Conservation (phyloP, 2,888 invertebrate genomes). For the Caenorhabditis imperialis region DNA sequence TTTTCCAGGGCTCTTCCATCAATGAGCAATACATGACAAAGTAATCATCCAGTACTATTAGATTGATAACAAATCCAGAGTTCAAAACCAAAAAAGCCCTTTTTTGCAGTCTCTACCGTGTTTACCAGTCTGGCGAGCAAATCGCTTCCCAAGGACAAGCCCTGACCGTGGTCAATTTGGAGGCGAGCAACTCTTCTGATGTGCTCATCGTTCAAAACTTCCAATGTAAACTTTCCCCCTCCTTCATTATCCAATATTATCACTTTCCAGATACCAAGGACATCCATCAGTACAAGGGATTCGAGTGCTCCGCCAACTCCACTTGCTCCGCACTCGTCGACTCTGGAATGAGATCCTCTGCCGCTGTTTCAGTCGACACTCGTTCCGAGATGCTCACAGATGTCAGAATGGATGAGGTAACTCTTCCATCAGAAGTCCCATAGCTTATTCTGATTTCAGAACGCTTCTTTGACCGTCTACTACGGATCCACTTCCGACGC, state of each 20-base stretch:
- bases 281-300: slow-evolving; percentile 13
- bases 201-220: slow-evolving; percentile 16
- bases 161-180: slow-evolving; percentile 16
- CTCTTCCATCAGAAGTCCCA: background rate
- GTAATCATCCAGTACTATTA: slow-evolving; percentile 2
- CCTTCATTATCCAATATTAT: background rate
- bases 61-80: too few relatives aligned
- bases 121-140: slow-evolving; percentile 14
- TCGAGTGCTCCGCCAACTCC: slow-evolving; percentile 3
- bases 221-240: slow-evolving; percentile 3
- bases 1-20: slow-evolving; percentile 9
- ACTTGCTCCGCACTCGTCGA: slow-evolving; percentile 1
- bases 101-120: slow-evolving; percentile 8
- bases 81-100: too few relatives aligned
- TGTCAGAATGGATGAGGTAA: slow-evolving; percentile 16
- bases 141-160: slow-evolving; percentile 1
- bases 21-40: slow-evolving; percentile 2
- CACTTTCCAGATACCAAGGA: slow-evolving; percentile 8
- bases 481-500: slow-evolving; percentile 16
- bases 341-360: slow-evolving; percentile 6
- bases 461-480: slow-evolving; percentile 7
- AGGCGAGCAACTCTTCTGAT: slow-evolving; percentile 12
- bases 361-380: background rate
- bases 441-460: background rate
- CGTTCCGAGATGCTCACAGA: background rate